Evolutionary conservation across 2,797 vertebrate genomes (phyloP), one percentile per base, ranked within the genome.

Genomic region (Hydrocynus forskahlii): DNA sequence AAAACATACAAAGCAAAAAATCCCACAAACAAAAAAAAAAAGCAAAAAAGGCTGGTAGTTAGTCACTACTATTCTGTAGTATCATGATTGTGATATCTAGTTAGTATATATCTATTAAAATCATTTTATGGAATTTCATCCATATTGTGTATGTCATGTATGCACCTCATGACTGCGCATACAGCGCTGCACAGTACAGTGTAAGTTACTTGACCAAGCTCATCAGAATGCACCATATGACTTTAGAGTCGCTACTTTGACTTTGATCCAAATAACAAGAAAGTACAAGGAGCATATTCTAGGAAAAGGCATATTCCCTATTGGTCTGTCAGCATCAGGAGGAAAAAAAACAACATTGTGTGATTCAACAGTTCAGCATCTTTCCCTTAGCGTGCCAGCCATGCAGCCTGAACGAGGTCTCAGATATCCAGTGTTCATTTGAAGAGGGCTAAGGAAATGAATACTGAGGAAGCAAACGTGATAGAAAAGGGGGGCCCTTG

Each of bases 401-500:
- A 62, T 29, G 35, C 68, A 81, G 83, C 79, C 25, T 52, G 48
- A 76, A 83, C 12, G n/a, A 19, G 72, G 81, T 82, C 78, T 83
- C 60, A 70, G 83, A 80, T 86, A 85, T 85, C 21, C 69, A 70
- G 29, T 2, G n/a, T n/a, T 66, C 17, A 48, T 88, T 89, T 80
- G 82, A 89, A 91, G 63, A 67, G 76, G 63, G 38, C 67, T 62
- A 74, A 60, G 54, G 79, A 88, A 89, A 88, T 86, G 81, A 86
- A 88, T 87, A 83, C 86, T 79, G 81, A 85, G 86, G 86, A 88
- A 89, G 83, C 75, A 86, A 90, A 91, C 82, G 75, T 86, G 85
- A 91, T 71, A 74, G 84, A 88, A 86, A 78, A 76, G 77, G 77
- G 86, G 67, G 48, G 17, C 90, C 86, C 89, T 7, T 48, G 87